Evolutionary conservation across 2,113 vertebrate genomes (phyloP).

Genomic region (Marmota monax): DNA sequence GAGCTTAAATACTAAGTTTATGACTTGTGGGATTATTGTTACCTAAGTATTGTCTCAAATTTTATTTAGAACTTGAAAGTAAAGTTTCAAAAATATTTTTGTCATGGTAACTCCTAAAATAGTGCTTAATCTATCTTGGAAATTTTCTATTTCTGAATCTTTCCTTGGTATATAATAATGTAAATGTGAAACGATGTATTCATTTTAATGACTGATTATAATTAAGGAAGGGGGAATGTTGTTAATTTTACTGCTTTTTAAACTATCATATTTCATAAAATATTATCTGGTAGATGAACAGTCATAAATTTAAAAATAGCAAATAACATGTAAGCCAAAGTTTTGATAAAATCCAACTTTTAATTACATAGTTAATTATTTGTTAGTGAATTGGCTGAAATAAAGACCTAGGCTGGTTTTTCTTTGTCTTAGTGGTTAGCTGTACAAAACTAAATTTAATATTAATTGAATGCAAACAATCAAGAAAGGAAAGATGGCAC

Average conservation of each 20-base stretch:
- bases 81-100: neutral
- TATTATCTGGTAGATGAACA: neutral
- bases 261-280: neutral
- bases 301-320: neutral
- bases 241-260: neutral
- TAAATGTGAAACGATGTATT: neutral
- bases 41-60: neutral
- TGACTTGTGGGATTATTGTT: constrained; percentile 14
- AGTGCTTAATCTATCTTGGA: neutral
- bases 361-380: neutral
- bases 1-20: constrained; percentile 25
- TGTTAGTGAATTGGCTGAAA: constrained; percentile 10
- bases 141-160: neutral
- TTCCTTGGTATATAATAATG: constrained; percentile 7
- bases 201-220: constrained; percentile 23
- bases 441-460: constrained; percentile 29
- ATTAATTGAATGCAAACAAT: constrained; percentile 30
- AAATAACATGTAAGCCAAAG: constrained; percentile 32
- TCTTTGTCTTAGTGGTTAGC: neutral
- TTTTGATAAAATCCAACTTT: constrained; percentile 27
- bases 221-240: neutral
- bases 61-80: constrained; percentile 35
- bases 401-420: constrained; percentile 33
- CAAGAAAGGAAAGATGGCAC: constrained; percentile 2
- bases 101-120: neutral